These are phyloP conservation scores for Murina feae DNA, from an alignment of 2,113 vertebrate genomes.

Conservation along the genomic window DNA sequence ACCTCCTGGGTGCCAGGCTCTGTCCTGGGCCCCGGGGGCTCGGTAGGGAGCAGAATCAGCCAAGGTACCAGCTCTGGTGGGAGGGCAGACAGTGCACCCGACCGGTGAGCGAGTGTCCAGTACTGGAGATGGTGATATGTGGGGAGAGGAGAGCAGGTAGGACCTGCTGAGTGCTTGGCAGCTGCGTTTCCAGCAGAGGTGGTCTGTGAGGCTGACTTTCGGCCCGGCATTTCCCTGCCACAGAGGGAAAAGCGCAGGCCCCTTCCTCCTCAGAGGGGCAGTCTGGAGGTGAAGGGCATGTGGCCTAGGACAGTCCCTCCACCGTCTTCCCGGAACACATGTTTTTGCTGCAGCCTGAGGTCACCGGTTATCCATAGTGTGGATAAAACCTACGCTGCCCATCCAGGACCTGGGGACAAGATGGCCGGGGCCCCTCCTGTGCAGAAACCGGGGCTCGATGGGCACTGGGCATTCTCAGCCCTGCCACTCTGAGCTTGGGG, in stretches of 20 bases:
- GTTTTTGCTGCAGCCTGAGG: background rate
- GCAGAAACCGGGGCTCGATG: background rate
- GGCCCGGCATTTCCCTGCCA: accelerated
- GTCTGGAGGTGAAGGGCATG: background rate
- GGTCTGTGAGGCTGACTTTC: background rate
- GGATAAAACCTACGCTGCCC: background rate
- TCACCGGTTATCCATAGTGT: background rate
- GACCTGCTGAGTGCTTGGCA: background rate
- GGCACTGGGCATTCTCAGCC: background rate
- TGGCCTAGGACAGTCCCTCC: background rate
- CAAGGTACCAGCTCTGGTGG: slow-evolving; percentile 11
- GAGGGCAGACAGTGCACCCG: slow-evolving; percentile 23
- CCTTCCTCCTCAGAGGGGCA: background rate
- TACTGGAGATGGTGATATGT: background rate
- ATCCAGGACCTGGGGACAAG: background rate
- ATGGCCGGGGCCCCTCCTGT: background rate
- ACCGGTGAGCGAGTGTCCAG: slow-evolving; percentile 52
- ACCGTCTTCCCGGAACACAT: accelerated
- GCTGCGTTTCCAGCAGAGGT: background rate
- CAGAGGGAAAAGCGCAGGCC: background rate
- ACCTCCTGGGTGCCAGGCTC: slow-evolving; percentile 65
- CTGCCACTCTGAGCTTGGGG: slow-evolving; percentile 22
- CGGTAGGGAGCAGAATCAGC: background rate
- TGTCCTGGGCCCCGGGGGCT: slow-evolving; percentile 63
- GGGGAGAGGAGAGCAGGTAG: background rate